phyloP scores from a whole-genome alignment of 2,888 invertebrate genomes.

The Adineta ricciae region DNA sequence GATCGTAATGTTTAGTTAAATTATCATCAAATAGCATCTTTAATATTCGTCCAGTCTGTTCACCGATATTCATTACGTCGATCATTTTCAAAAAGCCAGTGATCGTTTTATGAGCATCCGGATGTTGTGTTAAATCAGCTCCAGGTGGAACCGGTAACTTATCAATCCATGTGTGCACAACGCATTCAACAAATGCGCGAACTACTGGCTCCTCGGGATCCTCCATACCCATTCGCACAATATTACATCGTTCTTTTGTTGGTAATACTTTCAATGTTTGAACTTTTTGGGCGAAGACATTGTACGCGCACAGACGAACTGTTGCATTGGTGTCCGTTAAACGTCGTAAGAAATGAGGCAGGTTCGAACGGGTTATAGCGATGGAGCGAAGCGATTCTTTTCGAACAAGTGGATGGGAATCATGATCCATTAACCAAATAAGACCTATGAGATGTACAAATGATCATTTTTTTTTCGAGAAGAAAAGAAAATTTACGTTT shows the following conservation, averaged over 20 bases:
- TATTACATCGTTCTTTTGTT: neutral
- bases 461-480: neutral
- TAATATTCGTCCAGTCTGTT: neutral
- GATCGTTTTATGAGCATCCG: slow-evolving; percentile 3
- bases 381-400: neutral
- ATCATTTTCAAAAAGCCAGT: slow-evolving; percentile 6
- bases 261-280: slow-evolving; percentile 15
- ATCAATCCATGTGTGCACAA: neutral
- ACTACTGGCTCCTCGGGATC: neutral
- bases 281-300: slow-evolving; percentile 8
- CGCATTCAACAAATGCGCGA: neutral
- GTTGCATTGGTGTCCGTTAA: neutral
- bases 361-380: slow-evolving; percentile 17
- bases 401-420: neutral
- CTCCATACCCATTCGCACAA: neutral
- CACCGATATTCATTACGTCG: neutral
- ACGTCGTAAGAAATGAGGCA: slow-evolving; percentile 9
- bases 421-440: slow-evolving; percentile 20
- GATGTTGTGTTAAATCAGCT: neutral
- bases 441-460: neutral
- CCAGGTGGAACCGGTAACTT: neutral
- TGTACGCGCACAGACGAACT: neutral
- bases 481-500: neutral
- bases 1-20: neutral
- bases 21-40: slow-evolving; percentile 1